A percentile compares a stretch with the other conserved stretches of the same genome.
Conservation (phyloP, 2,888 invertebrate genomes). For the Drosophila trichaetosa region DNA sequence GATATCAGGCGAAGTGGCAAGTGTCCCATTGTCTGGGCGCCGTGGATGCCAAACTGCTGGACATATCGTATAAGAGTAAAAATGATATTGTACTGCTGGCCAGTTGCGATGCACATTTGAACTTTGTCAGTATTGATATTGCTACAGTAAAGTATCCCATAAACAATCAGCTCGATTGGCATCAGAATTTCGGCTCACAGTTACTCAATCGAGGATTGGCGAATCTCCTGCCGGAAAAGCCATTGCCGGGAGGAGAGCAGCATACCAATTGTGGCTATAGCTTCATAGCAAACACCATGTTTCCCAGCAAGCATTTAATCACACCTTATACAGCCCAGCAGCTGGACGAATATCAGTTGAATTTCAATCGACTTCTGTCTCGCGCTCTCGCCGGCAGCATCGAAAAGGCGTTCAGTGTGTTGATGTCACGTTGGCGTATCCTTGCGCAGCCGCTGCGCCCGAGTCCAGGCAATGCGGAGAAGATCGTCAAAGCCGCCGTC, state of each 20-base stretch:
- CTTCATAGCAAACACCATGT: slow-evolving; percentile 30
- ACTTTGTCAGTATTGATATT: slow-evolving; percentile 32
- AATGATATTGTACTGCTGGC: slow-evolving; percentile 27
- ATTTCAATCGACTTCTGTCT: slow-evolving; percentile 27
- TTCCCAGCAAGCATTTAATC: slow-evolving; percentile 23
- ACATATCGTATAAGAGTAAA: slow-evolving; percentile 24
- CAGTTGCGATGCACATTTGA: slow-evolving; percentile 35
- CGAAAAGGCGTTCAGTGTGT: slow-evolving; percentile 23
- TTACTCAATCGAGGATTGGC: slow-evolving; percentile 12
- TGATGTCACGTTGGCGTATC: slow-evolving; percentile 35
- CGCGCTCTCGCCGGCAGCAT: slow-evolving; percentile 21
- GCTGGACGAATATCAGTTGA: neutral
- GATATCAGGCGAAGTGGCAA: slow-evolving; percentile 22
- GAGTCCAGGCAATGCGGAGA: slow-evolving; percentile 20
- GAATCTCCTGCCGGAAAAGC: slow-evolving; percentile 1
- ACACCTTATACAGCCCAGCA: neutral
- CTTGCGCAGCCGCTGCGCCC: slow-evolving; percentile 23
- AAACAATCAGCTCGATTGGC: slow-evolving; percentile 21
- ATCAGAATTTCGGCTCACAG: slow-evolving; percentile 28
- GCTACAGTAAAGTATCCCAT: slow-evolving; percentile 6
- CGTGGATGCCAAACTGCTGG: slow-evolving; percentile 28
- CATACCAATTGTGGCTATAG: neutral
- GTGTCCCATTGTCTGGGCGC: slow-evolving; percentile 40
- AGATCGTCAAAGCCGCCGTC: slow-evolving; percentile 21
- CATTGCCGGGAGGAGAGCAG: neutral